Evolutionary conservation across 2,797 vertebrate genomes (phyloP).

Genomic region (Gymnoscopelus braueri): DNA sequence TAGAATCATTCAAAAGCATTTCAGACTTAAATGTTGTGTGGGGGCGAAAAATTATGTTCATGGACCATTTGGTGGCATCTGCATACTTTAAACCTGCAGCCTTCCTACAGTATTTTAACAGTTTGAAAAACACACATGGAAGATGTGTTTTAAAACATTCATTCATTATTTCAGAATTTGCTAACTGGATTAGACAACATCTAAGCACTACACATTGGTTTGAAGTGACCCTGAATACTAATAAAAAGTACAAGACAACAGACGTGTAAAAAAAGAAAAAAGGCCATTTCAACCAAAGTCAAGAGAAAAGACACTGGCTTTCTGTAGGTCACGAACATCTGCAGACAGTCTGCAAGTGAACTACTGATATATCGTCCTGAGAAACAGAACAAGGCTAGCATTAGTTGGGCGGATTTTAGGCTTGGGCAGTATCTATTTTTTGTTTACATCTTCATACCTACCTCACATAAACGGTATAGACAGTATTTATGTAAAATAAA

Average conservation of each 20-base stretch:
- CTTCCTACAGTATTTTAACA: too few relatives aligned
- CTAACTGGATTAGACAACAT: too few relatives aligned
- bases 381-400: neutral
- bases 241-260: neutral
- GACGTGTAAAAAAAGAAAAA: neutral
- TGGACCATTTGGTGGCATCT: slow-evolving; percentile 38
- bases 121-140: too few relatives aligned
- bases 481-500: too few relatives aligned
- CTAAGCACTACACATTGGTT: too few relatives aligned
- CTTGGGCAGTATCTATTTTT: too few relatives aligned
- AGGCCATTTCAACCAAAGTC: neutral
- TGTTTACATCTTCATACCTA: too few relatives aligned
- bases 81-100: slow-evolving; percentile 11
- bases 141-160: too few relatives aligned
- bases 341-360: slow-evolving; percentile 1
- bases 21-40: slow-evolving; percentile 57
- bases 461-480: too few relatives aligned
- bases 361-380: slow-evolving; percentile 1
- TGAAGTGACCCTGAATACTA: too few relatives aligned
- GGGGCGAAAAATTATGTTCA: slow-evolving; percentile 13
- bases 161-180: too few relatives aligned
- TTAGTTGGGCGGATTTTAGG: slow-evolving; percentile 4
- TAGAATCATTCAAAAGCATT: slow-evolving; percentile 69
- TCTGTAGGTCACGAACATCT: neutral
- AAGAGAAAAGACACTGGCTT: slow-evolving; percentile 5